Conservation (phyloP, 1,140 invertebrate genomes). For the Ceratina calcarata region DNA sequence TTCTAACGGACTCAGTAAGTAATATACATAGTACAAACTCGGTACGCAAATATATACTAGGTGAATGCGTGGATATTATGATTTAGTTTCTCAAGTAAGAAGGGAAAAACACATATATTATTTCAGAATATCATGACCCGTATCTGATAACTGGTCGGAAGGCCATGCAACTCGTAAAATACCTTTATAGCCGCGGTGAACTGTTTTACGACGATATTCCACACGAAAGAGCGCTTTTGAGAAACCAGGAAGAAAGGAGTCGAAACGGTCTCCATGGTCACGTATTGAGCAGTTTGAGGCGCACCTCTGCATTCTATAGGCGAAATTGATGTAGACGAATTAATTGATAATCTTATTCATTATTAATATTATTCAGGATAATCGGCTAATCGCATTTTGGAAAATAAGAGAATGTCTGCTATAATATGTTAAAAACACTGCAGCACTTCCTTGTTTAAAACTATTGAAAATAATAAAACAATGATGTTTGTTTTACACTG, state of each 20-base stretch:
- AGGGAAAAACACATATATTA: background rate
- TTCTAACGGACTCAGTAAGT: constrained; percentile 68
- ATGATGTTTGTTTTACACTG: too few relatives aligned
- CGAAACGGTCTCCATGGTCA: constrained; percentile 82
- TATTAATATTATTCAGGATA: too few relatives aligned
- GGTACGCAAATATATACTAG: background rate
- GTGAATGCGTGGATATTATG: background rate
- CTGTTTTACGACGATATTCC: constrained; percentile 84
- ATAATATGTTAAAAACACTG: too few relatives aligned
- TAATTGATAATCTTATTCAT: constrained; percentile 12
- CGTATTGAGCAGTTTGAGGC: constrained; percentile 82
- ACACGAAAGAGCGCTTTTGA: constrained; percentile 82
- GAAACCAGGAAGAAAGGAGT: constrained; percentile 82
- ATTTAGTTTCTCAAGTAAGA: background rate
- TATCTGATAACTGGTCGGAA: constrained; percentile 80
- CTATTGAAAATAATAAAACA: too few relatives aligned
- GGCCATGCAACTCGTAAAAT: constrained; percentile 79
- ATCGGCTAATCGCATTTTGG: background rate
- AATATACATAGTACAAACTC: background rate
- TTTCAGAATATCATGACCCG: constrained; percentile 76
- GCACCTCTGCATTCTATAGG: constrained; percentile 81
- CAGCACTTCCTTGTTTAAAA: too few relatives aligned
- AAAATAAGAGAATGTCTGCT: background rate
- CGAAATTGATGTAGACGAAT: constrained; percentile 31
- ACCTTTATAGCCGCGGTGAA: constrained; percentile 79